Conservation (phyloP, 1,140 invertebrate genomes). For the Anoplolepis gracilipes region DNA sequence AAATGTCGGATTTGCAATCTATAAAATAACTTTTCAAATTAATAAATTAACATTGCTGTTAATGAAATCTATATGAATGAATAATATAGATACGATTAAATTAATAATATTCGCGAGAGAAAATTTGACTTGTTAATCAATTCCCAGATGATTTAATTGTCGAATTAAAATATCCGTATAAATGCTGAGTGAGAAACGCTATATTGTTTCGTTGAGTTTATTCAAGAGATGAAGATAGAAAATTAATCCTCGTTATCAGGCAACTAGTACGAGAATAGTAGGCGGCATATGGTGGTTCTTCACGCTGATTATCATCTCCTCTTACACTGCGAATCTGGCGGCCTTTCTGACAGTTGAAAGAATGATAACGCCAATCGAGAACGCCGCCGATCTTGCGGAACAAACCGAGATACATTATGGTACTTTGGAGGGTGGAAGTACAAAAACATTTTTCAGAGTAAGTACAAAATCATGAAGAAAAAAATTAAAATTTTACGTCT, state of each 20-base stretch:
- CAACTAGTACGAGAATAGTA: slow-evolving; percentile 96
- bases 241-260: slow-evolving; percentile 87
- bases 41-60: slow-evolving; percentile 6
- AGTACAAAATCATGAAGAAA: slow-evolving; percentile 65
- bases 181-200: slow-evolving; percentile 2
- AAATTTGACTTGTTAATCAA: slow-evolving; percentile 18
- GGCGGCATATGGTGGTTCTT: slow-evolving; percentile 99
- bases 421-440: slow-evolving; percentile 96
- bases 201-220: slow-evolving; percentile 7
- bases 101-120: not conserved
- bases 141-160: not conserved
- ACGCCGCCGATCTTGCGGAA: slow-evolving; percentile 96
- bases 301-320: slow-evolving; percentile 98
- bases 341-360: slow-evolving; percentile 98
- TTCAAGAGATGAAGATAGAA: slow-evolving; percentile 39
- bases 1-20: not conserved
- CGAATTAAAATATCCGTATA: slow-evolving; percentile 11
- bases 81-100: not conserved
- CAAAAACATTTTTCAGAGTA: slow-evolving; percentile 98
- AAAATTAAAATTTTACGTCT: not conserved
- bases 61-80: not conserved
- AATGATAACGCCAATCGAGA: slow-evolving; percentile 98
- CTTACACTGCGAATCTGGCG: slow-evolving; percentile 98
- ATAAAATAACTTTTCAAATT: not conserved
- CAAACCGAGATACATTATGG: slow-evolving; percentile 98